phyloP scores from a whole-genome alignment of 2,888 invertebrate genomes.

The Catonia carolina region DNA sequence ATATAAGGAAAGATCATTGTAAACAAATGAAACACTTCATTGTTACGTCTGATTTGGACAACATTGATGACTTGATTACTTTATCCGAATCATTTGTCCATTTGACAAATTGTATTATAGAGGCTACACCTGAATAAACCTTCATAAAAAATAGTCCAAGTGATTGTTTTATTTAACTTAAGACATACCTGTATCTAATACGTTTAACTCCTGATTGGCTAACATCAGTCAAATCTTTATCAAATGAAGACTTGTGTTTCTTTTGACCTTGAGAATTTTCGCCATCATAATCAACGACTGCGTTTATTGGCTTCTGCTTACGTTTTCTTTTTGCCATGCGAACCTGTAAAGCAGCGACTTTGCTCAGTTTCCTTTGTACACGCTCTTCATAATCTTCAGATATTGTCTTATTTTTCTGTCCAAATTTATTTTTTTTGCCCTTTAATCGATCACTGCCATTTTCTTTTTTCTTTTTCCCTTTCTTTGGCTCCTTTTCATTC shows the following conservation, averaged over 20 bases:
- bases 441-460: too few species aligned
- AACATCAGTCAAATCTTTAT: constrained; percentile 72
- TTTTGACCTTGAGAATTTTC: constrained; percentile 48
- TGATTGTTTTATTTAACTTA: too few species aligned
- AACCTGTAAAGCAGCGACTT: constrained; percentile 74
- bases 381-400: constrained; percentile 44
- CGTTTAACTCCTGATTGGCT: constrained; percentile 67
- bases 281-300: constrained; percentile 48
- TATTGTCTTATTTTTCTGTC: constrained; percentile 45
- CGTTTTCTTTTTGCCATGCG: constrained; percentile 71
- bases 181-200: constrained; percentile 53
- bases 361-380: constrained; percentile 49
- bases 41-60: too few species aligned
- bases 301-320: constrained; percentile 60
- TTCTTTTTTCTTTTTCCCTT: constrained; percentile 37
- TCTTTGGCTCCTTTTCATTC: constrained; percentile 37
- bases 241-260: constrained; percentile 67
- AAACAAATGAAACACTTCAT: too few species aligned
- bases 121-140: too few species aligned
- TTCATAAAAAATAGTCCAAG: too few species aligned
- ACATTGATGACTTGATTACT: too few species aligned
- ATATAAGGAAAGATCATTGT: too few species aligned
- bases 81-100: too few species aligned
- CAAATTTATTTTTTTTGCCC: too few species aligned
- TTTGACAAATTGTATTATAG: too few species aligned